These are phyloP conservation scores for Elgaria multicarinata DNA, from an alignment of 2,113 vertebrate species.

Conservation along the genomic window DNA sequence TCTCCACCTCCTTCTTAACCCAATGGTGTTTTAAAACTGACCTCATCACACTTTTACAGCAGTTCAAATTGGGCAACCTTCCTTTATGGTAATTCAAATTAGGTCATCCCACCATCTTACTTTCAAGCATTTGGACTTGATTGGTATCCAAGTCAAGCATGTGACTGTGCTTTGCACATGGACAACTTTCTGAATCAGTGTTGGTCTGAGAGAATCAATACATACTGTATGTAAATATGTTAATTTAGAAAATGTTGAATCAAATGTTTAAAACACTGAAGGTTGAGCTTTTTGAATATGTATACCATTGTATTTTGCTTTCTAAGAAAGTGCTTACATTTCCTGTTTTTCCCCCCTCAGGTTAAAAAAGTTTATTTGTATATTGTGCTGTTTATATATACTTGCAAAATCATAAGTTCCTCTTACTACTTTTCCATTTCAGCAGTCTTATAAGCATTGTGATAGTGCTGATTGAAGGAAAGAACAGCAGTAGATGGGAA, in stretches of 20 bases:
- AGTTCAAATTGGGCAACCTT: not conserved
- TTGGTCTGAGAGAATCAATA: not conserved
- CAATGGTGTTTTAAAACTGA: not conserved
- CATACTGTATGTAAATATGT: not conserved
- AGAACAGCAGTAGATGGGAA: not conserved
- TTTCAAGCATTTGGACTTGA: not conserved
- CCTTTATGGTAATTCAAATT: not conserved
- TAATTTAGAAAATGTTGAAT: slow-evolving; percentile 16
- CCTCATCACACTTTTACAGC: not conserved
- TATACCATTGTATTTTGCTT: not conserved
- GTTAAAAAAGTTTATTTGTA: slow-evolving; percentile 1
- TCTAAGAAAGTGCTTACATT: slow-evolving; percentile 18
- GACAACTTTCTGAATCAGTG: not conserved
- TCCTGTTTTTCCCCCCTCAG: slow-evolving; percentile 17
- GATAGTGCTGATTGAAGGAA: not conserved
- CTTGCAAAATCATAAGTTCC: not conserved
- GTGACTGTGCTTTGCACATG: not conserved
- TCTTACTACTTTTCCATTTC: not conserved
- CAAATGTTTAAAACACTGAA: not conserved
- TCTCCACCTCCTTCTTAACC: not conserved
- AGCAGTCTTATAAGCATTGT: not conserved
- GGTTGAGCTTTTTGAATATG: not conserved
- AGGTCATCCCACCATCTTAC: too few relatives aligned
- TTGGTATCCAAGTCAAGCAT: not conserved
- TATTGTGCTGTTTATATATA: not conserved